phyloP scores from a whole-genome alignment of 2,888 invertebrate genomes.

The Stenurella melanura region DNA sequence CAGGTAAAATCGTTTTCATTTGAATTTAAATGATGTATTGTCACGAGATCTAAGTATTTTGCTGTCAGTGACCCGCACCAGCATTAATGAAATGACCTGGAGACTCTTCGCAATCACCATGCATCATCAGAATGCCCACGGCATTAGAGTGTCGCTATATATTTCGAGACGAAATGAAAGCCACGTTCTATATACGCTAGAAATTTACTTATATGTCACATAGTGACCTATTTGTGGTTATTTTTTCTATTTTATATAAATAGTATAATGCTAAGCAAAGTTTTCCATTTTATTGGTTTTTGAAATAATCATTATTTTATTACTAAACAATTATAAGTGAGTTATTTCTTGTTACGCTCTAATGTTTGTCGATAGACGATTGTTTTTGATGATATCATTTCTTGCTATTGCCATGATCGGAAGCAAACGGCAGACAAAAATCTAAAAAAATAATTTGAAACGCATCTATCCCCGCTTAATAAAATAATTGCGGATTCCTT shows the following conservation, averaged over 20 bases:
- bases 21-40: conserved; percentile 8
- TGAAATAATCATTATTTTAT: too few species aligned
- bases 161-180: not conserved
- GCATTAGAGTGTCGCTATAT: not conserved
- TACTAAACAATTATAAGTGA: too few species aligned
- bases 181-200: not conserved
- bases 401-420: too few species aligned
- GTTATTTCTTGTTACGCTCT: too few species aligned
- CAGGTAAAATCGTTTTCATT: not conserved
- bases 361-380: too few species aligned
- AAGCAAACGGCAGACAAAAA: too few species aligned
- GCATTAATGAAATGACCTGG: not conserved
- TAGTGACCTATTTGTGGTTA: not conserved
- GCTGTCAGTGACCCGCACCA: not conserved
- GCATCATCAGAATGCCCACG: not conserved
- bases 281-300: too few species aligned
- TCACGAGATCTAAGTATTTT: not conserved
- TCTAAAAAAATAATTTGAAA: too few species aligned
- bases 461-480: too few species aligned
- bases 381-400: too few species aligned
- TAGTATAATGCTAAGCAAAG: not conserved
- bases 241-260: not conserved
- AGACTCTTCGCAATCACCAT: not conserved
- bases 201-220: not conserved
- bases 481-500: too few species aligned